These are phyloP conservation scores for Netelia fuscicornis DNA, from an alignment of 2,888 invertebrate genomes.

Conservation along the genomic window DNA sequence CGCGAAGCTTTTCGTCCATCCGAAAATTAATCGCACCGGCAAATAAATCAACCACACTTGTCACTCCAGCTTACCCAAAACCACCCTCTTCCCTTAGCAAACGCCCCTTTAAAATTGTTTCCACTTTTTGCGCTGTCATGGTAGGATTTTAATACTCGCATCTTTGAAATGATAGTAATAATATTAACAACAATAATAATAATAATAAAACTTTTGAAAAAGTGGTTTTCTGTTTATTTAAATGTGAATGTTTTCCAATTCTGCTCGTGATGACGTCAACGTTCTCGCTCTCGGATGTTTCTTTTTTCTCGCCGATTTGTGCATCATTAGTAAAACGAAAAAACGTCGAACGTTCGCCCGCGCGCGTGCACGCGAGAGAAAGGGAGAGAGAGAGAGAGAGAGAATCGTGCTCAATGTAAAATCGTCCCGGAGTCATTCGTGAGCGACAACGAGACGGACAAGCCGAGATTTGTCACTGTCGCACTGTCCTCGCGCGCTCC, in stretches of 20 bases:
- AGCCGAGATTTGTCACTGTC: conserved; percentile 75
- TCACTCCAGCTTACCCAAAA: conserved; percentile 2
- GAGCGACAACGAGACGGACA: conserved; percentile 60
- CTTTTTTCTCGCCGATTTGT: conserved; percentile 11
- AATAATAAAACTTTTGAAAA: too few species aligned
- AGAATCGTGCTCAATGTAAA: conserved; percentile 32
- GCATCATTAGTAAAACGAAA: conserved; percentile 25
- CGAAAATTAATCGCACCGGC: conserved; percentile 47
- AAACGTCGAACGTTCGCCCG: conserved; percentile 10
- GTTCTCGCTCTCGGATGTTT: background rate
- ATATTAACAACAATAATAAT: background rate
- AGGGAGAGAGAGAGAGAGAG: background rate
- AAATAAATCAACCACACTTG: conserved; percentile 25
- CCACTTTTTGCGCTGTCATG: background rate
- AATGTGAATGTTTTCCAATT: too few species aligned
- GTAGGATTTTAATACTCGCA: background rate
- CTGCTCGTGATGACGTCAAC: background rate
- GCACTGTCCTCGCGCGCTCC: conserved; percentile 50
- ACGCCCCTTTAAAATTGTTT: background rate
- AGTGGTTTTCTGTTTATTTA: too few species aligned
- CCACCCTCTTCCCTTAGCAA: background rate
- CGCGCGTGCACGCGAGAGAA: too few species aligned
- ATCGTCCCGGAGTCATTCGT: conserved; percentile 37
- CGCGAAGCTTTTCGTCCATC: conserved; percentile 6
- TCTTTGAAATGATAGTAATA: background rate